phyloP scores from a whole-genome alignment of 2,888 invertebrate genomes.

The Caenorhabditis sp. region DNA sequence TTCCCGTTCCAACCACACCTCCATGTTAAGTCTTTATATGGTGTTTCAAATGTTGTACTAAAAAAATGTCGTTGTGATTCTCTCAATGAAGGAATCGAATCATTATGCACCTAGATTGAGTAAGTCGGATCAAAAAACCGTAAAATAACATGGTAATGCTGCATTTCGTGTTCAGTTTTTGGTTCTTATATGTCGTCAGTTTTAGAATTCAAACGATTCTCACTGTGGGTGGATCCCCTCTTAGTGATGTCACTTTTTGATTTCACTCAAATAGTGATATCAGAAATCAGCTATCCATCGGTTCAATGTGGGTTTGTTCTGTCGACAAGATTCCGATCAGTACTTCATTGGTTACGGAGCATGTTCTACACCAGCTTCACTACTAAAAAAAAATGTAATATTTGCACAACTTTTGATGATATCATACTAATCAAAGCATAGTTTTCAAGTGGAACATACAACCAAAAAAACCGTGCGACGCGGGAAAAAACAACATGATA shows the following conservation, averaged over 20 bases:
- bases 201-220: conserved; percentile 19
- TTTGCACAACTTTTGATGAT: conserved; percentile 54
- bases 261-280: conserved; percentile 26
- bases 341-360: conserved; percentile 11
- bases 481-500: conserved; percentile 32
- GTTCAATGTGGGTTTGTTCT: conserved; percentile 39
- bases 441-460: conserved; percentile 50
- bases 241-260: conserved; percentile 19
- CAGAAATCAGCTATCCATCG: conserved; percentile 18
- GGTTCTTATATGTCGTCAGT: conserved; percentile 17
- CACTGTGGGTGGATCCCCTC: conserved; percentile 13
- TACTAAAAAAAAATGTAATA: conserved; percentile 12
- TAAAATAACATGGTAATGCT: too few species aligned
- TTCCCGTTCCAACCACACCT: background rate
- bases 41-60: background rate
- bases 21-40: background rate
- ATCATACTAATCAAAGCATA: conserved; percentile 41
- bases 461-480: background rate
- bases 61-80: background rate
- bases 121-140: background rate
- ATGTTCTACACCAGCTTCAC: conserved; percentile 24
- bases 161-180: conserved; percentile 5
- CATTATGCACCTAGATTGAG: too few species aligned
- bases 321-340: background rate
- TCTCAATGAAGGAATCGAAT: background rate